These are phyloP conservation scores for Isaurus tuberculatus DNA, from an alignment of 92 coral and sea anemone species.

Conservation along the genomic window DNA sequence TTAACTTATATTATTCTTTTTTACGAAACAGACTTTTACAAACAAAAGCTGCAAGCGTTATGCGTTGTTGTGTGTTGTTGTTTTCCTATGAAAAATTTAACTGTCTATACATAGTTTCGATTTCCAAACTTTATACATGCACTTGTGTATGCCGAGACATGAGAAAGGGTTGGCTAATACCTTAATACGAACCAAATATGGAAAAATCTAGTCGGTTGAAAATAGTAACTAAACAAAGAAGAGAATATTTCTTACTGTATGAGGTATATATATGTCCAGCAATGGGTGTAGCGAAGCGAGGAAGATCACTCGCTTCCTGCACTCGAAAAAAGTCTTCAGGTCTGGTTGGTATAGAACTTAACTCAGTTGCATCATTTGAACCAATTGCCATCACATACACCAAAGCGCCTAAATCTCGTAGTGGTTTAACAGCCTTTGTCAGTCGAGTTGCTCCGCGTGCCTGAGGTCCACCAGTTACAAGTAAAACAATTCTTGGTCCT, in stretches of 20 bases:
- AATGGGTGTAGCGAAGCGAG: slow-evolving; percentile 16
- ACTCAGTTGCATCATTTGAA: slow-evolving; percentile 56
- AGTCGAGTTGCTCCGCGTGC: slow-evolving; percentile 66
- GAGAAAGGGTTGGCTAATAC: too few species aligned
- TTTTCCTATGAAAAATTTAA: too few species aligned
- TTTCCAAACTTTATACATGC: too few species aligned
- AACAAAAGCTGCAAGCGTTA: too few species aligned
- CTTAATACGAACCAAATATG: too few species aligned
- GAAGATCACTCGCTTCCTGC: slow-evolving; percentile 41
- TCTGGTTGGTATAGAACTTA: slow-evolving; percentile 66
- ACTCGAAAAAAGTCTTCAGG: slow-evolving; percentile 79
- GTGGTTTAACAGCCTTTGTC: slow-evolving; percentile 73
- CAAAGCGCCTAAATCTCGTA: slow-evolving; percentile 81
- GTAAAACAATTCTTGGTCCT: slow-evolving; percentile 32
- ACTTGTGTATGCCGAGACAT: too few species aligned
- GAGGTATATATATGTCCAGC: slow-evolving; percentile 36
- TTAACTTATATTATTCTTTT: too few species aligned
- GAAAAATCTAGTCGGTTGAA: neutral
- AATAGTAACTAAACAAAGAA: neutral
- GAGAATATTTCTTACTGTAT: slow-evolving; percentile 16
- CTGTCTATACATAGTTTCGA: too few species aligned
- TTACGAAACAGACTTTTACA: too few species aligned
- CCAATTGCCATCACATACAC: slow-evolving; percentile 87
- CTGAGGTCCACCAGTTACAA: slow-evolving; percentile 30
- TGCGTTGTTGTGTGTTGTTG: too few species aligned